Evolutionary conservation across 2,797 vertebrate genomes (phyloP), one percentile per base, ranked within the genome.

Genomic region (Channallabes apus): DNA sequence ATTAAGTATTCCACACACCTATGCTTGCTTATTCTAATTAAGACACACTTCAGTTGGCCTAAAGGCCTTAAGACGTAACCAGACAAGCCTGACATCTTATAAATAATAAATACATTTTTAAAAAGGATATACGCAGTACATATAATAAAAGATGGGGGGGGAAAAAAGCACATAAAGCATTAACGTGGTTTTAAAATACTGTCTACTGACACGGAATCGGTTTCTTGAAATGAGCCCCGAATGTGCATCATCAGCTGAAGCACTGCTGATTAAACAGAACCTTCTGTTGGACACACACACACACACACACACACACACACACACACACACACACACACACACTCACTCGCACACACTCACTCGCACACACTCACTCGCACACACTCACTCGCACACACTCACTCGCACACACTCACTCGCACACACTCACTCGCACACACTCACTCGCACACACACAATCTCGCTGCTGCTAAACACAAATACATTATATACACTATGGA

Each of bases 191-290:
- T 54, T 29, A 29, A 56, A 54, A 56, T 54, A 54, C 1, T 54
- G 15, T 20, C n/a, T 6, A 56, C 72, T n/a, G 41, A 73, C 5
- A n/a, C 71, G n/a, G 41, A 56, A 56, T 75, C 14, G 14, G 17
- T 75, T 51, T 75, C 51, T 17, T 18, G 8, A 29, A 29, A n/a
- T 17, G 20, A 67, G 17, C 29, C 29, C 9, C 0, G 9, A 12
- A 85, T 82, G 80, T 88, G 85, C 86, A 87, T 58, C 80, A 87
- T 54, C 73, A 82, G 75, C n/a, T 69, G 56, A 64, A 27, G 54
- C 76, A 85, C 80, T 51, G 32, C 84, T 83, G 86, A 89, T 83
- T 85, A 86, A 87, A 87, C 86, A 86, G 76, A 18, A 15, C 56
- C 46, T 81, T 72, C 68, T 83, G 82, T 79, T 82, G 76, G 29